Base-by-base conservation (phyloP, 2,888 invertebrate species). In the Drosophila kuntzei region DNA sequence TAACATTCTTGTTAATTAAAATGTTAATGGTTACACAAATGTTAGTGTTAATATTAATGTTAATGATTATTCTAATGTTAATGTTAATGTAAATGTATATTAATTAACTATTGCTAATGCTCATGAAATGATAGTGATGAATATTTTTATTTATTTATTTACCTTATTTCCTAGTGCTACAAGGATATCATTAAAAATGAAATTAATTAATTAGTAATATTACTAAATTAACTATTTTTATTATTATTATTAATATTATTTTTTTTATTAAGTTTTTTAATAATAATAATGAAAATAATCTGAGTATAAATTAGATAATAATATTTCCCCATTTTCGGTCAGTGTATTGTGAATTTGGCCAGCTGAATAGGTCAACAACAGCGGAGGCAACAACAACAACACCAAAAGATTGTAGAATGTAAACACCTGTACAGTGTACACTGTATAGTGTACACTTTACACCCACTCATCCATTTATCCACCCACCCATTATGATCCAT, bases 391-490 rank as follows among this genome's bases (percentile, higher is more conserved):
- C 18, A 46, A n/a, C 25, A 14, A 9, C 9, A 18, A 36, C 18
- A 32, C 18, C 9, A 32, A 3, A 32, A 18, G 18, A 49, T 9
- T 25, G 54, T 16, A 22, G 47, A 53, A 18, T 57, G 76, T 73
- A 72, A 72, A 73, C 73, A 70, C 36, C 73, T 60, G 37, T 50
- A 55, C 57, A 53, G 25, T 47, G 29, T 39, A 58, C 47, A 49
- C 68, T 53, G 8, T 8, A n/a, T n/a, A n/a, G 27, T 25, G 22
- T 27, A 9, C 27, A 25, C 25, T 7, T 20, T 22, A 50, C 58
- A 44, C 73, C 76, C 64, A 76, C 75, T 34, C 75, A 37, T 50
- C 14, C 6, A 50, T 22, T 50, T 22, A 36, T 14, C 44, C 65
- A 67, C 44, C 44, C 66, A 41, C 12, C 8, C 50, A 61, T 34